These are phyloP conservation scores for Caenorhabditis becei DNA, from an alignment of 2,888 invertebrate species.

Conservation along the genomic window DNA sequence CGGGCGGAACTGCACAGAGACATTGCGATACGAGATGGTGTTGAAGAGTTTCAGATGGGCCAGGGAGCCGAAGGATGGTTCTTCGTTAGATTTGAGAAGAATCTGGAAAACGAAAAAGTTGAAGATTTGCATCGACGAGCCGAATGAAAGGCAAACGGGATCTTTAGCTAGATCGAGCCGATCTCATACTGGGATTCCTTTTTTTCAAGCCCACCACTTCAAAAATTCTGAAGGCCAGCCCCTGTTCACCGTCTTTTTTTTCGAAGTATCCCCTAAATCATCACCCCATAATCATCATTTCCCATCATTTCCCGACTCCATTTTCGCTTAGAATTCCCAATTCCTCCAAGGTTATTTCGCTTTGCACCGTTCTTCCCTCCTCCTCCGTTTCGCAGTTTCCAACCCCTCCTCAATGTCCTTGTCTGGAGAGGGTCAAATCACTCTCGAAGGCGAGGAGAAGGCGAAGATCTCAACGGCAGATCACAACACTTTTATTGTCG, in stretches of 20 bases:
- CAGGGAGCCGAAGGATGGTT: slow-evolving; percentile 64
- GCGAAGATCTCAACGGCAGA: slow-evolving; percentile 31
- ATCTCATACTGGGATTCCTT: no score
- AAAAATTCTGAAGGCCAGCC: no score
- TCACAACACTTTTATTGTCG: slow-evolving; percentile 45
- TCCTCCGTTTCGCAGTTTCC: slow-evolving; percentile 1
- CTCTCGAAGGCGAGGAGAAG: slow-evolving; percentile 21
- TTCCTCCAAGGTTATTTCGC: background rate
- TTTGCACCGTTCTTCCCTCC: background rate
- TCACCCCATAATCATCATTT: background rate
- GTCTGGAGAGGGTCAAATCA: slow-evolving; percentile 57
- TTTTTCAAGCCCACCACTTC: no score
- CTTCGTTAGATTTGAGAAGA: slow-evolving; percentile 65
- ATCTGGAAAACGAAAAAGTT: slow-evolving; percentile 61
- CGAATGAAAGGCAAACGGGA: no score
- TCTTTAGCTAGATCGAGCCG: no score
- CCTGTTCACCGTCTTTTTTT: background rate
- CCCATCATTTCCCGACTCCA: background rate
- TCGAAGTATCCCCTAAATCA: slow-evolving; percentile 3
- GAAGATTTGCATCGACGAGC: no score
- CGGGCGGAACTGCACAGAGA: slow-evolving; percentile 69
- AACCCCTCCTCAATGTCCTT: slow-evolving; percentile 21
- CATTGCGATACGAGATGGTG: slow-evolving; percentile 67
- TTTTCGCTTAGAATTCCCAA: background rate
- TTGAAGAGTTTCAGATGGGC: slow-evolving; percentile 67